Conservation (phyloP, 2,888 invertebrate genomes). For the Drosophila parthenogenetica region DNA sequence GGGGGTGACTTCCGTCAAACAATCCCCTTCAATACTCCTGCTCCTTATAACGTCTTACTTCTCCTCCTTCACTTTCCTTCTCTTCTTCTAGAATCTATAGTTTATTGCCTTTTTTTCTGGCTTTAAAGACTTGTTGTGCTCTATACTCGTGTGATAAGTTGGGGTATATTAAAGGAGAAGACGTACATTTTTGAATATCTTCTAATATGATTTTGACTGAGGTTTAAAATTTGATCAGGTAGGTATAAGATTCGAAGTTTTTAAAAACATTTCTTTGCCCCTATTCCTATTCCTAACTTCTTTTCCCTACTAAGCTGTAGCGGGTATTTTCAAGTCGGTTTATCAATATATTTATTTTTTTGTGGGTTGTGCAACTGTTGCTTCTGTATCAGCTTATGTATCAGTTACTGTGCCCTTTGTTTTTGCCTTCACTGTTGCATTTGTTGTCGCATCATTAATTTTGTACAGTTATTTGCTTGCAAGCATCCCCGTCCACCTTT, state of each 20-base stretch:
- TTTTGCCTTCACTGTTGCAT: slow-evolving; percentile 23
- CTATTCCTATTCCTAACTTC: too few relatives aligned
- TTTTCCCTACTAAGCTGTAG: too few relatives aligned
- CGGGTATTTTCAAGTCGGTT: not conserved
- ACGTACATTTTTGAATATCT: too few relatives aligned
- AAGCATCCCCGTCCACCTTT: too few relatives aligned
- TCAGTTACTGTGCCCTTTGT: slow-evolving; percentile 32
- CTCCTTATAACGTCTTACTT: not conserved
- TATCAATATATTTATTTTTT: not conserved
- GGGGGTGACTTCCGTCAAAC: slow-evolving; percentile 47
- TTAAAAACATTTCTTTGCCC: too few relatives aligned
- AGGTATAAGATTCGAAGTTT: too few relatives aligned
- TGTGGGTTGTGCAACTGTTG: slow-evolving; percentile 65
- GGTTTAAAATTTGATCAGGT: too few relatives aligned
- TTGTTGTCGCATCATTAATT: slow-evolving; percentile 78
- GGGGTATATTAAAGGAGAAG: too few relatives aligned
- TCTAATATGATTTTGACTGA: too few relatives aligned
- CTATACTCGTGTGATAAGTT: not conserved
- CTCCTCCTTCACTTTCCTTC: not conserved
- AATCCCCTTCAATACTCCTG: slow-evolving; percentile 10
- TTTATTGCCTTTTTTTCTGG: slow-evolving; percentile 46
- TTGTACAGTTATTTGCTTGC: slow-evolving; percentile 75
- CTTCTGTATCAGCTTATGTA: slow-evolving; percentile 47
- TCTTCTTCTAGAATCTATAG: not conserved
- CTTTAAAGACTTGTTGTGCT: not conserved